Conservation (phyloP, 2,888 invertebrate species). For the Leucophenga maculata region DNA sequence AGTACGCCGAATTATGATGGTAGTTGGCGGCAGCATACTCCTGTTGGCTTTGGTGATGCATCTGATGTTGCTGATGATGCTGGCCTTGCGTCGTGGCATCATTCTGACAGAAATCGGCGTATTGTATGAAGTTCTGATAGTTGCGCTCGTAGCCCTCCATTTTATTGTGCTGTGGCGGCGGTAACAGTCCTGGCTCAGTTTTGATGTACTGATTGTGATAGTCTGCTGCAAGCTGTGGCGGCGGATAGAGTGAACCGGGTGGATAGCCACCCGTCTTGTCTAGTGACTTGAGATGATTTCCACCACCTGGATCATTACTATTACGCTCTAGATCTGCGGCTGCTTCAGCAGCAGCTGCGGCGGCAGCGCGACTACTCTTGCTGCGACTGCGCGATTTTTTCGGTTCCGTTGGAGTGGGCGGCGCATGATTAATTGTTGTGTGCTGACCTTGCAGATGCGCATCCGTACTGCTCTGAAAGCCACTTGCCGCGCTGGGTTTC, state of each 20-base stretch:
- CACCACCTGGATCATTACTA: constrained; percentile 71
- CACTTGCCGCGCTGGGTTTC: constrained; percentile 60
- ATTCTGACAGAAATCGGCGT: constrained; percentile 72
- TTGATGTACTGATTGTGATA: constrained; percentile 69
- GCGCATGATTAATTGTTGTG: constrained; percentile 57
- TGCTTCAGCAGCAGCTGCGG: constrained; percentile 46
- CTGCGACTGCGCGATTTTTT: constrained; percentile 64
- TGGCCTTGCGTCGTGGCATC: constrained; percentile 64
- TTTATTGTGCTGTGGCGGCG: constrained; percentile 67
- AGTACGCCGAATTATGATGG: constrained; percentile 67
- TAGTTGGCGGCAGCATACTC: constrained; percentile 62
- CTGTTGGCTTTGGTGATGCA: constrained; percentile 57
- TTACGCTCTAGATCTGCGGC: constrained; percentile 69
- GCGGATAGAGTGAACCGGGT: constrained; percentile 56
- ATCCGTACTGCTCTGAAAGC: constrained; percentile 55
- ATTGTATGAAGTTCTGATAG: constrained; percentile 73
- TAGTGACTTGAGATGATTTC: constrained; percentile 44
- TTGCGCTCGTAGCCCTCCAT: constrained; percentile 73
- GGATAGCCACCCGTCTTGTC: constrained; percentile 49
- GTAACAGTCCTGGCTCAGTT: constrained; percentile 70
- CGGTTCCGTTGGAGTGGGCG: constrained; percentile 42
- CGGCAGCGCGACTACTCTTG: constrained; percentile 55
- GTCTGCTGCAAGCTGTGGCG: constrained; percentile 53
- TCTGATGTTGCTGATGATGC: constrained; percentile 45
- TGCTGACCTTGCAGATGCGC: constrained; percentile 63